phyloP scores from a whole-genome alignment of 2,113 vertebrate species.

The Platycercus adscitus region DNA sequence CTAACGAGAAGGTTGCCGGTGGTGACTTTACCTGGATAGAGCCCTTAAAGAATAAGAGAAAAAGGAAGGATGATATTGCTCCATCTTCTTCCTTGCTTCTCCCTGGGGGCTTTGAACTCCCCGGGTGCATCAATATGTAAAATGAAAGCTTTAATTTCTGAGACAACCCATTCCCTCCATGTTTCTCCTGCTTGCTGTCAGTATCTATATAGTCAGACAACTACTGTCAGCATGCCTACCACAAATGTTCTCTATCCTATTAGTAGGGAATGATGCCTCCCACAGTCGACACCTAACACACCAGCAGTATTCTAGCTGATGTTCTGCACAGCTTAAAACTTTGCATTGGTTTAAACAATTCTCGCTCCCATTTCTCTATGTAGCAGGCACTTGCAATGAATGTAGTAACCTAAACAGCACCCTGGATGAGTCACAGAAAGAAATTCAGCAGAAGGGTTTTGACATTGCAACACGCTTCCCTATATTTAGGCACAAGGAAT shows the following conservation, averaged over 20 bases:
- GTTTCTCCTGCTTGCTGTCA: not conserved
- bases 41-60: not conserved
- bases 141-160: not conserved
- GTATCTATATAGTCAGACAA: not conserved
- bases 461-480: not conserved
- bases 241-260: not conserved
- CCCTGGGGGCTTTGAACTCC: not conserved
- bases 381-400: not conserved
- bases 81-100: not conserved
- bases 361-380: not conserved
- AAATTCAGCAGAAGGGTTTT: not conserved
- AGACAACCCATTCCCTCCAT: not conserved
- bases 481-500: not conserved
- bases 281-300: not conserved
- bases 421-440: not conserved
- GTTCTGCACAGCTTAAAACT: not conserved
- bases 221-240: not conserved
- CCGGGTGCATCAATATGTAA: not conserved
- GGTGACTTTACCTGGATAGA: not conserved
- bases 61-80: not conserved
- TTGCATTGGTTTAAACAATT: not conserved
- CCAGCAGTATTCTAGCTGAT: accelerated
- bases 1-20: not conserved
- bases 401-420: not conserved
- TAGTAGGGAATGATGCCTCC: not conserved